Percentiles rank a stretch among this genome's conserved stretches.
Conservation (phyloP, 2,113 vertebrate genomes). For the Alligator mississippiensis region DNA sequence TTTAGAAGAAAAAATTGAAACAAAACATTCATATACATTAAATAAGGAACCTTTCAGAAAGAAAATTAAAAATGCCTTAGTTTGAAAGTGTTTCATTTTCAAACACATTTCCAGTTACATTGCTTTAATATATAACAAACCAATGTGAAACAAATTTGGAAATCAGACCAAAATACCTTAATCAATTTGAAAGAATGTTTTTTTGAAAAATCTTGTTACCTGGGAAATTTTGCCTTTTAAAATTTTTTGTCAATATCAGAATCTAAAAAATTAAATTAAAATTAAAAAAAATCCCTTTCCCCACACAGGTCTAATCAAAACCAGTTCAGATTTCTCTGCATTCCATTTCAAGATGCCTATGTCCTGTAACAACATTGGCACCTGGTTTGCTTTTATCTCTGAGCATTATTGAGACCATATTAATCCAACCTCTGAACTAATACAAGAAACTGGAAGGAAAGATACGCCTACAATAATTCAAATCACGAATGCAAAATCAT, state of each 20-base stretch:
- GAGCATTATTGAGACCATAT: neutral
- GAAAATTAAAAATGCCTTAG: neutral
- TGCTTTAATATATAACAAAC: neutral
- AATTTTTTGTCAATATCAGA: too few relatives aligned
- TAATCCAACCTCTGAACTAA: neutral
- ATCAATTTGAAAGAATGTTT: neutral
- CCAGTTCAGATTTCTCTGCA: neutral
- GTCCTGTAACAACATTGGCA: too few relatives aligned
- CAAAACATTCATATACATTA: neutral
- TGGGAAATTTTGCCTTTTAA: too few relatives aligned
- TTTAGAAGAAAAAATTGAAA: neutral
- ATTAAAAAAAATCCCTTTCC: neutral
- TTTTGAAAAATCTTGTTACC: too few relatives aligned
- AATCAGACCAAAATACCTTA: neutral
- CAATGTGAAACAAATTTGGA: rapidly evolving
- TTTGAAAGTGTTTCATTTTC: neutral
- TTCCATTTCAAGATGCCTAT: neutral
- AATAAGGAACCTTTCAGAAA: neutral
- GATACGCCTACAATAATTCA: neutral
- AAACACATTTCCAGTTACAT: neutral
- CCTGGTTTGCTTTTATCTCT: neutral
- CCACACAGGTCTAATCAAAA: neutral
- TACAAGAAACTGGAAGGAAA: neutral
- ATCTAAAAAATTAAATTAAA: too few relatives aligned
- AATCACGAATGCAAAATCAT: neutral